A percentile compares a stretch with the other conserved stretches of the same genome.
These are phyloP conservation scores for Boleophthalmus pectinirostris DNA, from an alignment of 2,113 vertebrate species.

Conservation along the genomic window DNA sequence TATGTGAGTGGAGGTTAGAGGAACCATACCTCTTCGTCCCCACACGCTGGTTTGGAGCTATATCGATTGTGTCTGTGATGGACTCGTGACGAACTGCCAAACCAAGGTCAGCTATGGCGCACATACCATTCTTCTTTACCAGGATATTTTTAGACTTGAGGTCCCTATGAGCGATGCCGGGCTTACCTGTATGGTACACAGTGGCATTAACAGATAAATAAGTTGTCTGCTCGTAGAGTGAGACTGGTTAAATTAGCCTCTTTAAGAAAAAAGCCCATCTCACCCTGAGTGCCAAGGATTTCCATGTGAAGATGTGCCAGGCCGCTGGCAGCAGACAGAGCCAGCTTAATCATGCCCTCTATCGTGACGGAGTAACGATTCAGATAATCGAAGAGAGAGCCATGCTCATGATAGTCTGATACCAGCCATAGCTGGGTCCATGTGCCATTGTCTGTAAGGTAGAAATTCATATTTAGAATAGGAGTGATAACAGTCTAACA, in stretches of 20 bases:
- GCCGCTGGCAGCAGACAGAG: conserved; percentile 92
- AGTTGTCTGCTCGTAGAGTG: neutral
- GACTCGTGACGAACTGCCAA: conserved; percentile 96
- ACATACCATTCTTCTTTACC: conserved; percentile 96
- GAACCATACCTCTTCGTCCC: conserved; percentile 90
- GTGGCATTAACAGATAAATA: neutral
- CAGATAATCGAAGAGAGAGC: conserved; percentile 96
- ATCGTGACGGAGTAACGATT: conserved; percentile 95
- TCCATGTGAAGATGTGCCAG: conserved; percentile 98
- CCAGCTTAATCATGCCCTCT: conserved; percentile 95
- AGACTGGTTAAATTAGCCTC: neutral
- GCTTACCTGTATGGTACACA: conserved; percentile 83
- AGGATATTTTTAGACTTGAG: conserved; percentile 99
- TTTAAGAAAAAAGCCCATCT: conserved; percentile 1
- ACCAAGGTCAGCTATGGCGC: conserved; percentile 95
- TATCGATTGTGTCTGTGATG: conserved; percentile 95
- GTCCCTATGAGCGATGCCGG: conserved; percentile 96
- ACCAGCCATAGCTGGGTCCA: conserved; percentile 99
- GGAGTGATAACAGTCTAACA: neutral
- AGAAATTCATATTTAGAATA: neutral
- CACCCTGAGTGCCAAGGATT: conserved; percentile 98
- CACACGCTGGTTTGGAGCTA: conserved; percentile 95
- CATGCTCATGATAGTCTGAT: conserved; percentile 95
- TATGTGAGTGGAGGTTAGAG: neutral
- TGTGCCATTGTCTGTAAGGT: conserved; percentile 90